Conservation (phyloP, 2,888 invertebrate genomes). For the Melitaea athalia region DNA sequence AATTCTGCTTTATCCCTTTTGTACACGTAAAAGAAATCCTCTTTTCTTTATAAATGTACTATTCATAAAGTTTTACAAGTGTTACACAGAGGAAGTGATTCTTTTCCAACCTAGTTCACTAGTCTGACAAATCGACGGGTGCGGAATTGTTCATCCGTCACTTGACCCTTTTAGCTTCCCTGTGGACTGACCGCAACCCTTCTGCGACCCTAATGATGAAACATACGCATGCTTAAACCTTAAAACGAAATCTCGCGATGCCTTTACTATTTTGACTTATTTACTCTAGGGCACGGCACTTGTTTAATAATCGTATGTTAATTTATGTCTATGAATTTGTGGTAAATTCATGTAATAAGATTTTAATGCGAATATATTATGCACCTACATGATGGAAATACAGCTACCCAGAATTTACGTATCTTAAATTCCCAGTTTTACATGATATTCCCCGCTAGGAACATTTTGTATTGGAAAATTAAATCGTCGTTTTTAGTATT, state of each 20-base stretch:
- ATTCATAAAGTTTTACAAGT: not conserved
- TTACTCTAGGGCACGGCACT: not conserved
- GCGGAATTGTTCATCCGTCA: constrained; percentile 29
- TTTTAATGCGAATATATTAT: too few species aligned
- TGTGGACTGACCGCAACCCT: constrained; percentile 27
- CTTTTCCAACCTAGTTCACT: constrained; percentile 23
- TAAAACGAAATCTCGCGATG: constrained; percentile 16
- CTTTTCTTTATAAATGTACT: not conserved
- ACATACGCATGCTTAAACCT: constrained; percentile 22
- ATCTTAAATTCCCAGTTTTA: too few species aligned
- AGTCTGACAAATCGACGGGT: constrained; percentile 24
- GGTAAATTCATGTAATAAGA: too few species aligned
- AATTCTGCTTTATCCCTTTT: too few species aligned
- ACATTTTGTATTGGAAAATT: too few species aligned
- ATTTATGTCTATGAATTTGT: not conserved
- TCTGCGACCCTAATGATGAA: constrained; percentile 19
- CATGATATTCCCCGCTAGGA: too few species aligned
- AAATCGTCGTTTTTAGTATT: too few species aligned
- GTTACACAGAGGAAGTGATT: constrained; percentile 12
- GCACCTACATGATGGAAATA: too few species aligned
- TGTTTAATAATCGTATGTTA: not conserved
- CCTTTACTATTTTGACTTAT: constrained; percentile 11
- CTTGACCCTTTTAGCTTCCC: constrained; percentile 28
- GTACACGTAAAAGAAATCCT: too few species aligned
- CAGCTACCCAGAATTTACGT: too few species aligned